phyloP scores from a whole-genome alignment of 2,797 vertebrate genomes.

The Pteronotus mesoamericanus region DNA sequence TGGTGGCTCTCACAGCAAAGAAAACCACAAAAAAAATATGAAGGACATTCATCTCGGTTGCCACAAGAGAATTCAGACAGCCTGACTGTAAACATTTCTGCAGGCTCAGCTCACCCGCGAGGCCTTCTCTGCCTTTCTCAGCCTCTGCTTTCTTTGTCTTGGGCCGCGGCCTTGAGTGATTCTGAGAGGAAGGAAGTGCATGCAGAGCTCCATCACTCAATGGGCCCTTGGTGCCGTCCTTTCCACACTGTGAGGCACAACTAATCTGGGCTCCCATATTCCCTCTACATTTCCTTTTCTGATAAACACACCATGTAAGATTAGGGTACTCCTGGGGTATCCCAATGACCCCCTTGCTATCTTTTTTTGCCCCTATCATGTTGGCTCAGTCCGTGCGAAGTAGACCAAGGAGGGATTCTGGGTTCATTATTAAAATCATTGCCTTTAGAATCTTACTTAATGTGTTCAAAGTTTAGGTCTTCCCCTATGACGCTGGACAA shows the following conservation, averaged over 20 bases:
- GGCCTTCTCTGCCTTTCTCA: background rate
- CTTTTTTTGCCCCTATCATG: too few relatives aligned
- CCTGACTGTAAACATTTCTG: background rate
- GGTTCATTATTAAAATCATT: background rate
- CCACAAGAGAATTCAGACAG: background rate
- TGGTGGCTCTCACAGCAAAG: background rate
- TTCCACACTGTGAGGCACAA: background rate
- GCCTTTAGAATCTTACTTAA: background rate
- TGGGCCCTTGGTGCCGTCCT: background rate
- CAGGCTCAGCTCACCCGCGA: background rate
- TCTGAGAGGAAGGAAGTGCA: background rate
- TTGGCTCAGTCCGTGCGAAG: background rate
- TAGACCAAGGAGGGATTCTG: background rate
- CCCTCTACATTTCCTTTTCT: background rate
- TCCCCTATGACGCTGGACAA: background rate
- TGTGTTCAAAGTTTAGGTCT: background rate
- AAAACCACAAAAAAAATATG: background rate
- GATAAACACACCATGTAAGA: background rate
- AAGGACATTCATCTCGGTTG: background rate
- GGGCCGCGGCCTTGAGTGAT: background rate
- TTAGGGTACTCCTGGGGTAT: too few relatives aligned
- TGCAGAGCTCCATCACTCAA: background rate
- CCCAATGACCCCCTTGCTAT: background rate
- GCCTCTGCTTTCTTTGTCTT: background rate
- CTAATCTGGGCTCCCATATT: fast-evolving